A percentile compares a stretch with the other conserved stretches of the same genome.
These are phyloP conservation scores for Parauchenoglanis ngamensis DNA, from an alignment of 2,797 vertebrate genomes.

Conservation along the genomic window DNA sequence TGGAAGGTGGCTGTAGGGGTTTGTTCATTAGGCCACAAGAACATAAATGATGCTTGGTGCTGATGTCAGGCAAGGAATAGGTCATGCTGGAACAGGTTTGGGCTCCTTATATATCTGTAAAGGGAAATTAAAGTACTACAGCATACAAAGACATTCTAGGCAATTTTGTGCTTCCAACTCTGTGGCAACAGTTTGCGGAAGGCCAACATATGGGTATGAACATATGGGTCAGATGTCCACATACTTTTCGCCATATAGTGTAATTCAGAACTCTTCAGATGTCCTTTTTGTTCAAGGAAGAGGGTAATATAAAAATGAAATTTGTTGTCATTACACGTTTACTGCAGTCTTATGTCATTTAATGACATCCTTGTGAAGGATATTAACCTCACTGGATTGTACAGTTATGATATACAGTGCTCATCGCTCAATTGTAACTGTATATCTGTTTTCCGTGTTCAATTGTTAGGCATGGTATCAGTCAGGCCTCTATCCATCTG, in stretches of 20 bases:
- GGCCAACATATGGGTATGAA: no score
- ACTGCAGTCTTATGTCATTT: background rate
- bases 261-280: background rate
- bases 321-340: background rate
- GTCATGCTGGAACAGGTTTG: background rate
- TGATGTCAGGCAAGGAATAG: background rate
- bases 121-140: background rate
- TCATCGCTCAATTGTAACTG: background rate
- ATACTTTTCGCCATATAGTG: background rate
- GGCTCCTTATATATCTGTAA: background rate
- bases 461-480: conserved; percentile 83
- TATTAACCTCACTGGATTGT: background rate
- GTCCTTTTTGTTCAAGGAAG: background rate
- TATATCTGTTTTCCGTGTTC: background rate
- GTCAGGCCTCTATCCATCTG: conserved; percentile 88
- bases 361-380: background rate
- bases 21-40: background rate
- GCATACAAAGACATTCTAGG: background rate
- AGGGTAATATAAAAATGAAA: background rate
- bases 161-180: background rate
- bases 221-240: no score
- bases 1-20: background rate
- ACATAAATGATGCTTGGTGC: background rate
- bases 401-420: background rate
- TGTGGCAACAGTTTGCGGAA: background rate